phyloP scores from a whole-genome alignment of 2,888 invertebrate genomes.

The Drosophila barbarae region DNA sequence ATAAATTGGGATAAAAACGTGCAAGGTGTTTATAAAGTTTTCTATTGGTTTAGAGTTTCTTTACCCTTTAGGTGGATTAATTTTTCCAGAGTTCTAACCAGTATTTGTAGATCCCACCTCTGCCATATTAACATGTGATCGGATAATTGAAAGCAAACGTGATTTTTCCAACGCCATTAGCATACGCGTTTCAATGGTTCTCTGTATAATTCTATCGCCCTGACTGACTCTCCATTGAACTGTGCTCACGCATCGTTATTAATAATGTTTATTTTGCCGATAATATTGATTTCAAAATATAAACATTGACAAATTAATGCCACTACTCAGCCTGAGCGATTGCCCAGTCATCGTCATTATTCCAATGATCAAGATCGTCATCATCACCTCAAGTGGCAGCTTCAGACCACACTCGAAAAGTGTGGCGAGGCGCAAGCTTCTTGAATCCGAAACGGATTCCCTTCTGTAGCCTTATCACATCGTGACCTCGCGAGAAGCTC shows the following conservation, averaged over 20 bases:
- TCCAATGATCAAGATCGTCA: slow-evolving; percentile 28
- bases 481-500: slow-evolving; percentile 61
- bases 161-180: slow-evolving; percentile 31
- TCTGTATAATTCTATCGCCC: slow-evolving; percentile 6
- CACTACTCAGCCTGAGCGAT: slow-evolving; percentile 38
- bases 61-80: background rate
- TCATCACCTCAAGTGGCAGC: slow-evolving; percentile 46
- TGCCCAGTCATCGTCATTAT: slow-evolving; percentile 31
- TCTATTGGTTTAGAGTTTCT: background rate
- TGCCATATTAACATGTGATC: slow-evolving; percentile 9
- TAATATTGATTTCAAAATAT: slow-evolving; percentile 65
- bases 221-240: slow-evolving; percentile 20
- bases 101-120: slow-evolving; percentile 42
- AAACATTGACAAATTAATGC: slow-evolving; percentile 74
- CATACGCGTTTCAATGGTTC: slow-evolving; percentile 46
- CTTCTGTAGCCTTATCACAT: slow-evolving; percentile 50
- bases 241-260: slow-evolving; percentile 59
- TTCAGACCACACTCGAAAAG: slow-evolving; percentile 45
- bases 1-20: background rate
- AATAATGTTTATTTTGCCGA: slow-evolving; percentile 53
- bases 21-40: background rate
- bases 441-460: slow-evolving; percentile 21
- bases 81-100: background rate
- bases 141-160: slow-evolving; percentile 10
- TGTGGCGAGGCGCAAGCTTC: slow-evolving; percentile 41